phyloP scores from a whole-genome alignment of 2,888 invertebrate species.

The Drosophila aldrichi region DNA sequence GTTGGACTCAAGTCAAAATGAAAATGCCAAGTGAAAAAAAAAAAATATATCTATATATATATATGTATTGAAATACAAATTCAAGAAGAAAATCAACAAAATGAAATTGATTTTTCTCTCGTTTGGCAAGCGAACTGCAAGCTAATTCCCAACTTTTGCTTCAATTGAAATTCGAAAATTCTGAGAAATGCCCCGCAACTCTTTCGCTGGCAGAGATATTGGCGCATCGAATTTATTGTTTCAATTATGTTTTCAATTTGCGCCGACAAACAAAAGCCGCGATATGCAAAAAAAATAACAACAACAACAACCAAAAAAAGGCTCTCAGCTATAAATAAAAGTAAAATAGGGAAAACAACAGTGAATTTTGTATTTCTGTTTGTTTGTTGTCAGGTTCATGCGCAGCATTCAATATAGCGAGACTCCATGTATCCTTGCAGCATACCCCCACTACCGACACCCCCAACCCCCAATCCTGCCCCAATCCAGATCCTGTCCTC shows the following conservation, averaged over 20 bases:
- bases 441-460: background rate
- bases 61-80: constrained; percentile 23
- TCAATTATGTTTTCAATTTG: constrained; percentile 81
- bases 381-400: constrained; percentile 71
- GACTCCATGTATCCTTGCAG: background rate
- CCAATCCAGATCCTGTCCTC: background rate
- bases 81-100: constrained; percentile 50
- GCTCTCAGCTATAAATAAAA: constrained; percentile 78
- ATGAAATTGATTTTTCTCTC: constrained; percentile 76
- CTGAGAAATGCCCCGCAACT: constrained; percentile 48
- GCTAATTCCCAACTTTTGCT: constrained; percentile 48
- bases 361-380: constrained; percentile 27
- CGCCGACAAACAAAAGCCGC: constrained; percentile 78
- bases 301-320: constrained; percentile 47
- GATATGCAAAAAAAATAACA: constrained; percentile 49
- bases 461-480: too few relatives aligned
- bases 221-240: constrained; percentile 73
- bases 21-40: constrained; percentile 2
- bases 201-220: constrained; percentile 44
- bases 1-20: constrained; percentile 39
- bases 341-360: constrained; percentile 73
- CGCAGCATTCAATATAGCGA: constrained; percentile 59
- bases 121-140: constrained; percentile 24
- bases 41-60: background rate
- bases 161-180: constrained; percentile 27